phyloP scores from a whole-genome alignment of 2,113 vertebrate species.

The Otis tarda region DNA sequence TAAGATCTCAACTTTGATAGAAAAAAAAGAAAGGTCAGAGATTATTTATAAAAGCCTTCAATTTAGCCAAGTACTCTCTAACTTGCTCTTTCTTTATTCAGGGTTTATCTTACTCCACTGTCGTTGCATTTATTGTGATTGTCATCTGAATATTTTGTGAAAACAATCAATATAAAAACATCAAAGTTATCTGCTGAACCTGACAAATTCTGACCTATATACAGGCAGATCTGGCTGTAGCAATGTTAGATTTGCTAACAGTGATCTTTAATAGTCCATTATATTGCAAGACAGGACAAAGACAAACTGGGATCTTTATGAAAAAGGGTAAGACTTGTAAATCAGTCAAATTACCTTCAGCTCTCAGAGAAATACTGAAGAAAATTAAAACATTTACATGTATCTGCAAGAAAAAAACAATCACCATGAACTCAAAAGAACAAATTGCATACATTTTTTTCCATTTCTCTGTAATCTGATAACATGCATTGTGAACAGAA shows the following conservation, averaged over 20 bases:
- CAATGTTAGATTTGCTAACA: not conserved
- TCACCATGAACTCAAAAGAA: not conserved
- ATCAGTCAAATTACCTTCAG: not conserved
- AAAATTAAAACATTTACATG: not conserved
- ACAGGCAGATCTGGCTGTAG: not conserved
- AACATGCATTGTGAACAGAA: not conserved
- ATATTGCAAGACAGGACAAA: not conserved
- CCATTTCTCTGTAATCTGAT: not conserved
- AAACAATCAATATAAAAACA: not conserved
- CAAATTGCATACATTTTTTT: not conserved
- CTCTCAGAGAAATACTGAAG: not conserved
- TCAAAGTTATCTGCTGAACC: not conserved
- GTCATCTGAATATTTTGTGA: not conserved
- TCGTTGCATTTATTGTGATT: not conserved
- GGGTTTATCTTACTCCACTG: not conserved
- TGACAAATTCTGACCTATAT: not conserved
- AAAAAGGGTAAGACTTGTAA: not conserved
- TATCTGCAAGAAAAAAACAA: not conserved
- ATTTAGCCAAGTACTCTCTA: not conserved
- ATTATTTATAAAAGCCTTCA: not conserved
- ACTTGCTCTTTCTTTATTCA: not conserved
- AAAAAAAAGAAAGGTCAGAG: slow-evolving; percentile 4
- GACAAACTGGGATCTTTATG: not conserved
- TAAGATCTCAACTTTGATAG: not conserved
- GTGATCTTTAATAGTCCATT: not conserved